Conservation (phyloP, 2,888 invertebrate genomes). For the Leptodirus hochenwartii region DNA sequence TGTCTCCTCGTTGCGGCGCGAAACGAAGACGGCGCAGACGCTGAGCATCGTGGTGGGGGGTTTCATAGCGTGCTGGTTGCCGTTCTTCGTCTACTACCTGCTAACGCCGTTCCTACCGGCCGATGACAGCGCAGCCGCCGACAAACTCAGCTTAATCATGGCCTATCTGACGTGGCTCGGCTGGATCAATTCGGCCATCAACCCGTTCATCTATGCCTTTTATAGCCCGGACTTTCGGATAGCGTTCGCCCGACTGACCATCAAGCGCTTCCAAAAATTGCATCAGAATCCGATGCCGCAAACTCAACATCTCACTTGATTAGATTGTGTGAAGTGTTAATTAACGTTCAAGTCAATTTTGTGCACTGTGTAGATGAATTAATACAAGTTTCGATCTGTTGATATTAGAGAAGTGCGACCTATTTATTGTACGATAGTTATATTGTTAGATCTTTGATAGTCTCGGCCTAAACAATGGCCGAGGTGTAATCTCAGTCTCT, state of each 20-base stretch:
- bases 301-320: too few relatives aligned
- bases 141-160: conserved; percentile 44
- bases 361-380: too few relatives aligned
- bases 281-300: too few relatives aligned
- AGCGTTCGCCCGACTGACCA: conserved; percentile 71
- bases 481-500: too few relatives aligned
- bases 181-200: conserved; percentile 80
- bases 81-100: conserved; percentile 70
- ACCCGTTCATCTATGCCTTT: conserved; percentile 81
- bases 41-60: conserved; percentile 75
- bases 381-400: too few relatives aligned
- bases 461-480: too few relatives aligned
- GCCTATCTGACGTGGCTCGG: conserved; percentile 72
- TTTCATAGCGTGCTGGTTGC: conserved; percentile 76
- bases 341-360: too few relatives aligned
- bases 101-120: conserved; percentile 60
- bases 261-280: conserved; percentile 49
- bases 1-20: conserved; percentile 52
- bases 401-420: too few relatives aligned
- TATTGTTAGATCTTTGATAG: too few relatives aligned
- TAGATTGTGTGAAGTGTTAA: too few relatives aligned
- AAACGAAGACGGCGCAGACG: conserved; percentile 78
- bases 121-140: conserved; percentile 31
- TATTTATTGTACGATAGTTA: too few relatives aligned
- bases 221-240: conserved; percentile 75